Evolutionary conservation across 2,797 vertebrate species (phyloP).

Genomic region (Clarias pachynema): DNA sequence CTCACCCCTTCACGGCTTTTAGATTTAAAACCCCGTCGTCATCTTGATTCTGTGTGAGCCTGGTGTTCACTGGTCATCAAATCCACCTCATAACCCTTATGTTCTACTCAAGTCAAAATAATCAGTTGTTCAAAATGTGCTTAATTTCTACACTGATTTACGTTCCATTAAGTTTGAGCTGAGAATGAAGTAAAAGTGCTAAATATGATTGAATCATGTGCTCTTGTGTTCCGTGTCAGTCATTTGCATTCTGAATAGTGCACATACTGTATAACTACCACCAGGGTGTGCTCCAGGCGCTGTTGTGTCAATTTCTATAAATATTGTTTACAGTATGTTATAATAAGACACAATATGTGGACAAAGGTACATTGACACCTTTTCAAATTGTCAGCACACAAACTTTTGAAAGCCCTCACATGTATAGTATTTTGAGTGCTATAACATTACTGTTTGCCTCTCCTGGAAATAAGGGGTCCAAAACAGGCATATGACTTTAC

Average conservation of each 20-base stretch:
- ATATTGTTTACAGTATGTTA: neutral
- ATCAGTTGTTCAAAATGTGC: neutral
- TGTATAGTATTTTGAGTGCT: neutral
- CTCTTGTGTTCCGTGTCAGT: neutral
- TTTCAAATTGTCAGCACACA: neutral
- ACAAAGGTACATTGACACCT: neutral
- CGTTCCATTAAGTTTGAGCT: neutral
- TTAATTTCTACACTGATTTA: neutral
- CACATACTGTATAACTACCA: neutral
- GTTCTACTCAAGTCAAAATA: neutral
- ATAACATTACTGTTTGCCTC: neutral
- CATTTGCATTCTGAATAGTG: neutral
- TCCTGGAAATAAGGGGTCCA: neutral
- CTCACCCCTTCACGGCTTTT: neutral
- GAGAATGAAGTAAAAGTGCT: neutral
- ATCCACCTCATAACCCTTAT: neutral
- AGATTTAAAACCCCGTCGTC: neutral
- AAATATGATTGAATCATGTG: neutral
- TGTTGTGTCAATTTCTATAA: neutral
- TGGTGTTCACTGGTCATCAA: neutral
- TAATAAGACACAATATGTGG: neutral
- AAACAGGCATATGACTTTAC: neutral
- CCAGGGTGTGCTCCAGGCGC: neutral
- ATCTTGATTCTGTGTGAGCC: neutral
- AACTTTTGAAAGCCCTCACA: neutral